Conservation (phyloP, 2,113 vertebrate genomes). For the Gymnocephalus cernua region DNA sequence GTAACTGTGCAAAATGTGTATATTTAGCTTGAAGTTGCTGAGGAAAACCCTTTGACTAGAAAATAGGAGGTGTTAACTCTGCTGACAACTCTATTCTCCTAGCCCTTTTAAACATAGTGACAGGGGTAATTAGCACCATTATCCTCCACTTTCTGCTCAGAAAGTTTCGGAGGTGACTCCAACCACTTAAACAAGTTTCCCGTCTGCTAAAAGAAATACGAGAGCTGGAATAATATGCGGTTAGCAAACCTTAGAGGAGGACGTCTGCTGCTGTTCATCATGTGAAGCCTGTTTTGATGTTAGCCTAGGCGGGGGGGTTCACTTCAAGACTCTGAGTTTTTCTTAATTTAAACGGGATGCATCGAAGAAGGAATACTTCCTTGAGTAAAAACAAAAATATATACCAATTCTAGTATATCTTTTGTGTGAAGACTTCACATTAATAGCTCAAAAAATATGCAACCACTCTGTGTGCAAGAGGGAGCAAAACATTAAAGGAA, state of each 20-base stretch:
- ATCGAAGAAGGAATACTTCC: background rate
- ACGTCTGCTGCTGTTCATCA: background rate
- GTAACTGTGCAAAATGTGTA: slow-evolving; percentile 59
- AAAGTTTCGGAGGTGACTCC: slow-evolving; percentile 59
- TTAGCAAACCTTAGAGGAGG: background rate
- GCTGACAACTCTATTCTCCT: slow-evolving; percentile 70
- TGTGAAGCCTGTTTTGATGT: slow-evolving; percentile 16
- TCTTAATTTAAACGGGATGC: background rate
- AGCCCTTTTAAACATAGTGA: slow-evolving; percentile 53
- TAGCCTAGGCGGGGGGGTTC: background rate
- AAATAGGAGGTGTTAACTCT: slow-evolving; percentile 66
- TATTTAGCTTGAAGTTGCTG: slow-evolving; percentile 52
- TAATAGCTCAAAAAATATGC: background rate
- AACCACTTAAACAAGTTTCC: slow-evolving; percentile 54
- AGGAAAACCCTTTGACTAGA: slow-evolving; percentile 57
- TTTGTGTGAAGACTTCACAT: background rate
- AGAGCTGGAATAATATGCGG: background rate
- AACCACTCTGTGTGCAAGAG: background rate
- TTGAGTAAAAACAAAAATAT: too few species aligned
- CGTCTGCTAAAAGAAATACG: slow-evolving; percentile 21
- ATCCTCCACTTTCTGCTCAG: slow-evolving; percentile 57
- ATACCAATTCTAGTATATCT: background rate
- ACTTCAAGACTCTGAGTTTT: background rate
- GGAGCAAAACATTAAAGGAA: background rate
- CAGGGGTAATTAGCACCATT: slow-evolving; percentile 75